phyloP scores from a whole-genome alignment of 2,113 vertebrate species.

The Crotalus viridis region DNA sequence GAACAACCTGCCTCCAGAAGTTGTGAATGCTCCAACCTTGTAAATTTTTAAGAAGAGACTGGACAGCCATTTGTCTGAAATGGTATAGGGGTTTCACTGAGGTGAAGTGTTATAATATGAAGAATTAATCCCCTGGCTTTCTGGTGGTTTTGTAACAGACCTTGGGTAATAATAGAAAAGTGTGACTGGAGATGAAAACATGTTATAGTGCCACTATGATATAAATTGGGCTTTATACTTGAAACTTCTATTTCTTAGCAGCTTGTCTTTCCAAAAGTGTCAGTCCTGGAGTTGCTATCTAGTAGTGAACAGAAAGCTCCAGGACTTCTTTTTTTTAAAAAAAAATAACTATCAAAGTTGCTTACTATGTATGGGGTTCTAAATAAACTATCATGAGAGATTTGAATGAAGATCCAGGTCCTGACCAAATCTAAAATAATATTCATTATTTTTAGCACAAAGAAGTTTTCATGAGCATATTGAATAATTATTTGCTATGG shows the following conservation, averaged over 20 bases:
- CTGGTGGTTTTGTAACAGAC: conserved; percentile 54
- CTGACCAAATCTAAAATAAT: not conserved
- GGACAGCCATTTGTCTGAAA: too few species aligned
- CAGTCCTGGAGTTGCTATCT: not conserved
- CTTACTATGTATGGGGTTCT: not conserved
- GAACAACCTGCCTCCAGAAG: too few species aligned
- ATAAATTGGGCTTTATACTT: not conserved
- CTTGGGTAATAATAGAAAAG: conserved; percentile 50
- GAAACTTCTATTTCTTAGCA: not conserved
- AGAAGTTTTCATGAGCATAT: not conserved
- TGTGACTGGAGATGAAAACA: not conserved
- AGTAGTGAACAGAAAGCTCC: not conserved
- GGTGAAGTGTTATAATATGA: conserved; percentile 57
- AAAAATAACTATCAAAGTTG: not conserved
- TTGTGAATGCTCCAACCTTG: too few species aligned
- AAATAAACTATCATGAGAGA: not conserved
- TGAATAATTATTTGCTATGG: not conserved
- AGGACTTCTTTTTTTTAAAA: not conserved
- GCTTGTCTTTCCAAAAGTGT: not conserved
- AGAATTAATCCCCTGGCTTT: conserved; percentile 70
- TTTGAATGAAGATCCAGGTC: not conserved
- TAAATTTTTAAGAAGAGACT: too few species aligned
- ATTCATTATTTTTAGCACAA: not conserved
- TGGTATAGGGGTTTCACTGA: conserved; percentile 52
- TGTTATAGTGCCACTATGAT: not conserved